Conservation (phyloP, 2,888 invertebrate species). For the Apeira syringaria region DNA sequence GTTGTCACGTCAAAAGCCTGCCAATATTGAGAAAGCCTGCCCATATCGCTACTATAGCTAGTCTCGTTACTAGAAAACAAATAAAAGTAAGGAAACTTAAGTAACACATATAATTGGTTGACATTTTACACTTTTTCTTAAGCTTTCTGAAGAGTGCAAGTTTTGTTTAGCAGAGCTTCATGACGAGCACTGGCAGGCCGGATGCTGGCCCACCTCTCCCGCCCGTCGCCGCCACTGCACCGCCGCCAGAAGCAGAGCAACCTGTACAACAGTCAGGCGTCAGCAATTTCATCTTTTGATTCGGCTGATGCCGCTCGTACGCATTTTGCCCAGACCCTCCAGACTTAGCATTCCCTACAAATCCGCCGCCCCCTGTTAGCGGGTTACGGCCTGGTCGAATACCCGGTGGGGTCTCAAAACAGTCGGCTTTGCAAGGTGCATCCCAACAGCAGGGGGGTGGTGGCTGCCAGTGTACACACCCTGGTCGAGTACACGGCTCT, state of each 20-base stretch:
- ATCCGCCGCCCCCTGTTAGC: conserved; percentile 38
- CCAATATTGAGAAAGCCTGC: no score
- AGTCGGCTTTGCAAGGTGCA: conserved; percentile 71
- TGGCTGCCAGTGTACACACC: conserved; percentile 68
- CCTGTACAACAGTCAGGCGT: conserved; percentile 64
- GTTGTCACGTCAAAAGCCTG: no score
- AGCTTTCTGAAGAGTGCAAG: conserved; percentile 39
- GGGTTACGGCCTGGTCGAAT: conserved; percentile 59
- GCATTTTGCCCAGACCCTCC: conserved; percentile 8
- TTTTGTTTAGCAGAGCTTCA: conserved; percentile 63
- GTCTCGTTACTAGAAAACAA: conserved; percentile 8
- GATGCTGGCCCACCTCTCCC: conserved; percentile 50
- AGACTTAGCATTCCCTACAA: conserved; percentile 9
- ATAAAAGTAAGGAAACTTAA: conserved; percentile 16
- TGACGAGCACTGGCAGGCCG: conserved; percentile 64
- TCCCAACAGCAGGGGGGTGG: conserved; percentile 72
- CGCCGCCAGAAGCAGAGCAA: conserved; percentile 53
- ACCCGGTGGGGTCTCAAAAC: conserved; percentile 61
- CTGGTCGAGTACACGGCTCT: conserved; percentile 60
- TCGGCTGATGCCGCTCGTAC: conserved; percentile 26
- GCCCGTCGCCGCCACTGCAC: conserved; percentile 39
- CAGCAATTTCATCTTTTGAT: conserved; percentile 49
- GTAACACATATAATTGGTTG: conserved; percentile 27
- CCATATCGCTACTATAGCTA: no score
- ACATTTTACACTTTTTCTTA: conserved; percentile 67